phyloP scores from a whole-genome alignment of 92 coral and sea anemone genomes.

The Phenganax subtilis region DNA sequence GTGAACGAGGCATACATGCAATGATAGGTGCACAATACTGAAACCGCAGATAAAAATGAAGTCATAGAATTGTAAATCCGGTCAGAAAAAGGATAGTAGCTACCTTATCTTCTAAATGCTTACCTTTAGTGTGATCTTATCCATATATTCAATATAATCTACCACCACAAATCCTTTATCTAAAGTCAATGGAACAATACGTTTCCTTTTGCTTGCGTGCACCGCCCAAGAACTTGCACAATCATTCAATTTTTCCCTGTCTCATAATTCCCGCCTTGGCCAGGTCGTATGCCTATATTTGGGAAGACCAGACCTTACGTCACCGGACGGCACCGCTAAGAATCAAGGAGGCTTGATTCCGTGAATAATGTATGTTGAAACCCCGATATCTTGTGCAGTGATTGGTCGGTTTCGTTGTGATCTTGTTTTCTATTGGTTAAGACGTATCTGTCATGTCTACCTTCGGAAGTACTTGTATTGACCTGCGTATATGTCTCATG shows the following conservation, averaged over 20 bases:
- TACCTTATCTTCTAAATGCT: no score
- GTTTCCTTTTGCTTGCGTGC: no score
- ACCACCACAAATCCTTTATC: no score
- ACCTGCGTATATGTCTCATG: background rate
- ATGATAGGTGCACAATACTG: no score
- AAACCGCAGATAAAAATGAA: no score
- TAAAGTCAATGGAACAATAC: no score
- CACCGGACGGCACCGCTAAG: background rate
- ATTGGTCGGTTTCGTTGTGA: background rate
- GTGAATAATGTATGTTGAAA: constrained; percentile 9
- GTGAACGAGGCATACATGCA: no score
- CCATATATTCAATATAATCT: no score
- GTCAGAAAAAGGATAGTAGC: no score
- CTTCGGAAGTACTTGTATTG: background rate
- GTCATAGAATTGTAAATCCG: no score
- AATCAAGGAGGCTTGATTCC: constrained; percentile 15
- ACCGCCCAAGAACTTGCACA: background rate
- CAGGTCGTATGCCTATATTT: constrained; percentile 3
- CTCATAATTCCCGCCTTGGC: background rate
- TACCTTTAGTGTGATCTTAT: no score
- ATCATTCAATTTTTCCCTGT: background rate
- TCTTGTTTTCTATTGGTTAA: background rate
- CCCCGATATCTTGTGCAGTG: background rate
- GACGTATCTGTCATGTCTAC: background rate
- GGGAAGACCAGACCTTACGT: background rate